Evolutionary conservation across 2,113 vertebrate species (phyloP).

Genomic region (Osmerus eperlanus): DNA sequence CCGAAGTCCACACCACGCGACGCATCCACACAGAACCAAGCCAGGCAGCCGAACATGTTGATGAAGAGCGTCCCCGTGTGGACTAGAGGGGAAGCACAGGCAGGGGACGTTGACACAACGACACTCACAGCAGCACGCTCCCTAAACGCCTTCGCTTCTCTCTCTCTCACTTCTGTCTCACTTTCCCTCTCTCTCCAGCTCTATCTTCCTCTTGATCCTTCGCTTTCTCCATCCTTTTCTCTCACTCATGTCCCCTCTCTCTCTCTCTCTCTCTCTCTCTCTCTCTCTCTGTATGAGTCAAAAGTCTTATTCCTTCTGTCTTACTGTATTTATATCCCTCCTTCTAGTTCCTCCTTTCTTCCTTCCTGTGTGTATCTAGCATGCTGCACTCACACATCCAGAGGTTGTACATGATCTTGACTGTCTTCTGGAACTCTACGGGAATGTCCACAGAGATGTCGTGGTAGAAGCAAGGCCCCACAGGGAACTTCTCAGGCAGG

Average conservation of each 20-base stretch:
- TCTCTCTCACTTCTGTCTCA: too few relatives aligned
- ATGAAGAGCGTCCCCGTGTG: constrained; percentile 92
- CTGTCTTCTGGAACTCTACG: constrained; percentile 96
- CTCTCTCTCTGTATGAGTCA: too few relatives aligned
- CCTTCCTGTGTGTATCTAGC: background rate
- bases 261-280: too few relatives aligned
- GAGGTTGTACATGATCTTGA: constrained; percentile 98
- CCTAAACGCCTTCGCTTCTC: too few relatives aligned
- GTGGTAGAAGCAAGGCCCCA: constrained; percentile 96
- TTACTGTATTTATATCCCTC: too few relatives aligned
- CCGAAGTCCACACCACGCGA: constrained; percentile 91
- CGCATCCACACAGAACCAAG: constrained; percentile 92
- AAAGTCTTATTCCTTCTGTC: too few relatives aligned
- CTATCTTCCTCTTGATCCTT: too few relatives aligned
- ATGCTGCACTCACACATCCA: constrained; percentile 92
- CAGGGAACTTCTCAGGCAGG: constrained; percentile 90
- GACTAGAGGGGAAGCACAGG: constrained; percentile 72
- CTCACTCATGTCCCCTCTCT: too few relatives aligned
- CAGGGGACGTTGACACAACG: background rate
- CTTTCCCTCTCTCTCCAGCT: too few relatives aligned
- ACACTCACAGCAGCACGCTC: too few relatives aligned
- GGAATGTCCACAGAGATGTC: constrained; percentile 97
- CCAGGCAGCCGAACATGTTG: constrained; percentile 97
- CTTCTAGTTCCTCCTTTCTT: background rate
- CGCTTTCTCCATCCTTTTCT: too few relatives aligned